A percentile compares a stretch with the other conserved stretches of the same genome.
phyloP scores from a whole-genome alignment of 2,797 vertebrate genomes.

The Crenichthys baileyi region DNA sequence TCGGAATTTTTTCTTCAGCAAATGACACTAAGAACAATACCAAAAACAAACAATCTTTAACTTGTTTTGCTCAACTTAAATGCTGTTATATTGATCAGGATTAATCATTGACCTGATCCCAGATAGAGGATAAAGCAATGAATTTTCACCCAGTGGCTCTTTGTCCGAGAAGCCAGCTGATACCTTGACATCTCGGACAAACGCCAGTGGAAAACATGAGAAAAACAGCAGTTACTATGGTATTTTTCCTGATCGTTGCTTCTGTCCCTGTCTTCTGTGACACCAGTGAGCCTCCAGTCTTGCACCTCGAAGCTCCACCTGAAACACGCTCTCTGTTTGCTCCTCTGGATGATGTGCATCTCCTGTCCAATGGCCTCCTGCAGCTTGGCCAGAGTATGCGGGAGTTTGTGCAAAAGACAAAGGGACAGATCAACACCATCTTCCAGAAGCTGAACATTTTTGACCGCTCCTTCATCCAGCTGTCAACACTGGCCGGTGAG shows the following conservation, averaged over 20 bases:
- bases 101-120: slow-evolving; percentile 65
- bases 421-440: slow-evolving; percentile 91
- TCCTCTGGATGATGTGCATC: slow-evolving; percentile 89
- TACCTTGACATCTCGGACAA: slow-evolving; percentile 10
- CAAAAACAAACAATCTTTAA: background rate
- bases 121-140: slow-evolving; percentile 46
- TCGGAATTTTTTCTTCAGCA: background rate
- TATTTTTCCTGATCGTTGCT: slow-evolving; percentile 68
- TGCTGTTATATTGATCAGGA: slow-evolving; percentile 26
- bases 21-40: background rate
- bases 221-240: slow-evolving; percentile 46
- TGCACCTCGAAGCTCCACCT: background rate
- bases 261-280: slow-evolving; percentile 69
- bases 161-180: slow-evolving; percentile 6
- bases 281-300: slow-evolving; percentile 50
- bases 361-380: slow-evolving; percentile 90
- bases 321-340: slow-evolving; percentile 86
- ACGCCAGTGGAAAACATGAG: slow-evolving; percentile 75
- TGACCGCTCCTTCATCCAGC: slow-evolving; percentile 87
- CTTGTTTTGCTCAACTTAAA: background rate
- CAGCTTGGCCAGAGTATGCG: slow-evolving; percentile 92
- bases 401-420: slow-evolving; percentile 94
- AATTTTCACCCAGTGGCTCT: slow-evolving; percentile 13
- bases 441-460: slow-evolving; percentile 92
- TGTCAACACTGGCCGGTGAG: slow-evolving; percentile 87